These are phyloP conservation scores for Tylochromis polylepis DNA, from an alignment of 2,113 vertebrate genomes.

Conservation along the genomic window DNA sequence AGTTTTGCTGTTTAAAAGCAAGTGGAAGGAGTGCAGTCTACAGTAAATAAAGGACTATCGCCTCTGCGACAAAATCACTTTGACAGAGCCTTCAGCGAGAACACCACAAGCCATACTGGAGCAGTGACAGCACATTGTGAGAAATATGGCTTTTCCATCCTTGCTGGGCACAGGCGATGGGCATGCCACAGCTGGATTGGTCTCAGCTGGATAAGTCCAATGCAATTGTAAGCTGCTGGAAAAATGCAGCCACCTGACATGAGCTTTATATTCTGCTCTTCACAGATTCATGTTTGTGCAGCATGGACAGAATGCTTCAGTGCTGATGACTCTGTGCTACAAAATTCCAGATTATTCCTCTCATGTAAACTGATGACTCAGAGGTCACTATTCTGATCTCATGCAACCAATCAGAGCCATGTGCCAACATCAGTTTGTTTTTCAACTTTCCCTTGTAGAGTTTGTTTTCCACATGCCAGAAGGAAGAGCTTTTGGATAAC, in stretches of 20 bases:
- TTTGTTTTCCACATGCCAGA: neutral
- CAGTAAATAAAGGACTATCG: neutral
- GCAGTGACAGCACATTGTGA: neutral
- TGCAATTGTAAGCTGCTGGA: slow-evolving; percentile 13
- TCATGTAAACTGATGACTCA: neutral
- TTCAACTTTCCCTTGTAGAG: neutral
- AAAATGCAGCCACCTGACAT: neutral
- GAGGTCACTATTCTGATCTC: neutral
- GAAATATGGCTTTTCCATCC: neutral
- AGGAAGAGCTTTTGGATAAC: neutral
- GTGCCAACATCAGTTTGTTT: neutral
- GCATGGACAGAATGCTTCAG: neutral
- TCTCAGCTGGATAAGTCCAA: slow-evolving; percentile 35
- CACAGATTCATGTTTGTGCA: neutral
- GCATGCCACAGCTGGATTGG: slow-evolving; percentile 3
- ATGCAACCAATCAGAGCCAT: neutral
- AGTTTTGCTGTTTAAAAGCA: neutral
- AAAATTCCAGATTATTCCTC: neutral
- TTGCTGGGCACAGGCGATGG: neutral
- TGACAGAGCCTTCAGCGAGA: neutral
- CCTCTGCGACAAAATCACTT: neutral
- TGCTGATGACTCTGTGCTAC: neutral
- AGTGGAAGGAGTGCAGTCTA: neutral
- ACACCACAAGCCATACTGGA: neutral
- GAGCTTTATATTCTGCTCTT: neutral